These are phyloP conservation scores for Amblyjoppa proteus DNA, from an alignment of 2,888 invertebrate species.

Conservation along the genomic window DNA sequence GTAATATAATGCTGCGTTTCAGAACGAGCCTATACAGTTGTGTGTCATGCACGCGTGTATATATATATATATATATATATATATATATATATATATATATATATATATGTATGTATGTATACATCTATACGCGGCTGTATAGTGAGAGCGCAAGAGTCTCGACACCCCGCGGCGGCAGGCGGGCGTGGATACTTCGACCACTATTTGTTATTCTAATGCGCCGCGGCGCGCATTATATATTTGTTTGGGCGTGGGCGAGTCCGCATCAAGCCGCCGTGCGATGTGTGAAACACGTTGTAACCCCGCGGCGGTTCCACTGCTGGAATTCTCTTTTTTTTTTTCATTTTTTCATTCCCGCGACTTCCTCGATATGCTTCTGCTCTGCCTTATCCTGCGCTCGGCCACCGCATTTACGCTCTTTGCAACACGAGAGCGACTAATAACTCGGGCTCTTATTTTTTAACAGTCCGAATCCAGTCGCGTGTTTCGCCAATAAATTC, in stretches of 20 bases:
- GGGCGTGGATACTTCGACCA: conserved; percentile 81
- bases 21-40: not conserved
- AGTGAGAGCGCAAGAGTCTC: conserved; percentile 63
- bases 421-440: conserved; percentile 42
- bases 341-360: not conserved
- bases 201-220: conserved; percentile 85
- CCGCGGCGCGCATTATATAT: conserved; percentile 79
- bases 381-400: conserved; percentile 38
- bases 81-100: not conserved
- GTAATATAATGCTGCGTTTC: conserved; percentile 24
- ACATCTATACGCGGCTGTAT: conserved; percentile 23
- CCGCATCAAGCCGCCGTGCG: conserved; percentile 66
- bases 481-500: conserved; percentile 9
- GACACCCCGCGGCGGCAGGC: conserved; percentile 80
- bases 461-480: conserved; percentile 20
- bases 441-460: conserved; percentile 38
- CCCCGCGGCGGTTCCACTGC: conserved; percentile 77
- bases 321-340: conserved; percentile 72
- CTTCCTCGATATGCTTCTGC: conserved; percentile 32
- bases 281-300: conserved; percentile 84
- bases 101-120: not conserved
- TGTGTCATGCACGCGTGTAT: conserved; percentile 26
- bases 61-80: not conserved
- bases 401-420: conserved; percentile 66
- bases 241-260: conserved; percentile 77